Evolutionary conservation across 2,113 vertebrate species (phyloP).

Genomic region (Heterotis niloticus): DNA sequence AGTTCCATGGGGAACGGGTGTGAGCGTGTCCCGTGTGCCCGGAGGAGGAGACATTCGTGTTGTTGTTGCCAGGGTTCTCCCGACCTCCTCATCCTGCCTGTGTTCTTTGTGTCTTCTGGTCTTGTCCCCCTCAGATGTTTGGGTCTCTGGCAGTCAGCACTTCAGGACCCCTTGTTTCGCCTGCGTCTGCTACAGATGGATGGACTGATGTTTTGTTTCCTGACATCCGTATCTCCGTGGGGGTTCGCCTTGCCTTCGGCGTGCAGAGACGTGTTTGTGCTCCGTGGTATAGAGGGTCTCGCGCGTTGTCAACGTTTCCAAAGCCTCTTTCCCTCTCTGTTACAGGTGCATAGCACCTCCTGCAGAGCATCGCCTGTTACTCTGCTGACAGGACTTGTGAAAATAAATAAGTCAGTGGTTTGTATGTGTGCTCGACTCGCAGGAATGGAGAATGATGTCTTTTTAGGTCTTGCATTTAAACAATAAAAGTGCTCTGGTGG

Average conservation of each 20-base stretch:
- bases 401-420: neutral
- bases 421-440: conserved; percentile 30
- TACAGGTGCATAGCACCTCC: neutral
- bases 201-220: no score
- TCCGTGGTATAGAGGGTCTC: neutral
- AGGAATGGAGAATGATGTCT: conserved; percentile 15
- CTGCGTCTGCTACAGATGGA: no score
- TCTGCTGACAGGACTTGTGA: neutral
- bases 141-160: no score
- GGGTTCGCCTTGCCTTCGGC: neutral
- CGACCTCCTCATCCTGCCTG: neutral
- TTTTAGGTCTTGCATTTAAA: conserved; percentile 42
- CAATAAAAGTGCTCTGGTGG: conserved; percentile 59
- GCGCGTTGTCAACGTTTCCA: neutral
- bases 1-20: neutral
- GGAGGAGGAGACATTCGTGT: neutral
- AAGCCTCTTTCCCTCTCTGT: neutral
- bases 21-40: neutral
- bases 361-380: neutral
- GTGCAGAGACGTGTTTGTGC: neutral
- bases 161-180: no score
- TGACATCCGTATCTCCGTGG: neutral
- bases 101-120: no score
- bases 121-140: no score
- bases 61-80: neutral